Conservation (phyloP, 2,113 vertebrate genomes). For the Vicugna pacos region DNA sequence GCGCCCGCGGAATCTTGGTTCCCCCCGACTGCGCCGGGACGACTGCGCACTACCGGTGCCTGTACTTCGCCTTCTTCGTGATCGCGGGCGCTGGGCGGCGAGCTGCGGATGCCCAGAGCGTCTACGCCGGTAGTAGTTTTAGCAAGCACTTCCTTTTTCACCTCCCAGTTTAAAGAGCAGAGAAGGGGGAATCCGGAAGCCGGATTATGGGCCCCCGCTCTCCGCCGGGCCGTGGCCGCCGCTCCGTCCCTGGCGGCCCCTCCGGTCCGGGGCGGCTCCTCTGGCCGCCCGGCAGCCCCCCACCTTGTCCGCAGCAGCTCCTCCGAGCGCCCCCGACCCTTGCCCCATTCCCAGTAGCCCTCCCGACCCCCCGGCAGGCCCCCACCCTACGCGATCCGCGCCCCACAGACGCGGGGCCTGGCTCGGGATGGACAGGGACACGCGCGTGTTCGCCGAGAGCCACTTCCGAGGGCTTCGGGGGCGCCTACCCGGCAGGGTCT, state of each 20-base stretch:
- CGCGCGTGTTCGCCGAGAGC: constrained; percentile 89
- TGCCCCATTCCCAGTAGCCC: not conserved
- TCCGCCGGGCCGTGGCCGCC: fast-evolving
- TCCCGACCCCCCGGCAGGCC: not conserved
- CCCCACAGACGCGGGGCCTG: fast-evolving
- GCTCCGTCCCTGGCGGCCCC: too few relatives aligned
- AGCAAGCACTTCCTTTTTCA: not conserved
- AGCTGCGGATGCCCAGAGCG: fast-evolving
- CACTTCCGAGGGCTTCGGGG: constrained; percentile 85
- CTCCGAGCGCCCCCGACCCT: not conserved
- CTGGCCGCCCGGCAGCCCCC: not conserved
- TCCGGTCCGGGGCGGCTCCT: too few relatives aligned
- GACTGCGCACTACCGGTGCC: fast-evolving
- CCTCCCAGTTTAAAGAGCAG: fast-evolving
- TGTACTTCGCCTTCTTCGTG: not conserved
- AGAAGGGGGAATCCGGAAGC: fast-evolving
- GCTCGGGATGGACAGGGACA: constrained; percentile 92
- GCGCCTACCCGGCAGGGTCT: constrained; percentile 77
- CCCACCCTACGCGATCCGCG: too few relatives aligned
- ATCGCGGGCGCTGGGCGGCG: not conserved
- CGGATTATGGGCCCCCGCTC: fast-evolving
- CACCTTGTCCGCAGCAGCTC: not conserved
- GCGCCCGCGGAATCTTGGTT: not conserved
- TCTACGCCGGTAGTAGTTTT: not conserved
- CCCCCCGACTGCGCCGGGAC: not conserved